Evolutionary conservation across 2,797 vertebrate species (phyloP), one percentile per base, ranked within the genome.

Genomic region (Botia kubotai): DNA sequence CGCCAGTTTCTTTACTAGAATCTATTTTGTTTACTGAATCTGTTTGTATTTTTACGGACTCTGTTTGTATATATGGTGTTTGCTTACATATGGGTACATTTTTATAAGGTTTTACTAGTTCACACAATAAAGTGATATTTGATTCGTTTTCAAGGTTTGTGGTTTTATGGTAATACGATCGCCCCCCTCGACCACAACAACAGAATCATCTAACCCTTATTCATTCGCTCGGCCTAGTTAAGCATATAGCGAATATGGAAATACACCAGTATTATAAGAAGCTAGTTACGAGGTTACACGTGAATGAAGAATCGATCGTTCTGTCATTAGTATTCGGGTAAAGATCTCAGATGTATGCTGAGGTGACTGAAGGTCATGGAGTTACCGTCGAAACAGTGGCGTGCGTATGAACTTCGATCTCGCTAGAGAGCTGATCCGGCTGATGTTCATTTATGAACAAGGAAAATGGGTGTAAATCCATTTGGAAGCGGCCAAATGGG

Each of bases 1-100:
- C 6, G 81, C 58, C 21, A 50, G 62, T 71, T 77, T 80, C 62
- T 79, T 52, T 57, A 53, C 43, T 33, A 80, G 82, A 80, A 69
- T 72, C 53, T 77, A 75, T 80, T 74, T 87, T 87, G 79, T 82
- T 83, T 83, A 78, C 76, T 29, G 57, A 72, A 53, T 84, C 53
- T 80, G 72, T 82, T 81, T 84, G 76, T 84, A 79, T 82, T 82
- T 78, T 79, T 72, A 23, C 55, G 68, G 65, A 70, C 21, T 69
- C 66, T 74, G 66, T 68, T 62, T 80, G 73, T 81, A 66, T 79
- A 83, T 39, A 58, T 53, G 63, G 55, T 73, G 57, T 74, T 80
- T 81, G 70, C 66, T 72, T 69, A 77, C 68, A 74, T 70, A 66
- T 73, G 69, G 65, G 60, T 67, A 72, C 66, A 43, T 55, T 75